phyloP scores from a whole-genome alignment of 2,113 vertebrate genomes.

The Micronisus gabar region DNA sequence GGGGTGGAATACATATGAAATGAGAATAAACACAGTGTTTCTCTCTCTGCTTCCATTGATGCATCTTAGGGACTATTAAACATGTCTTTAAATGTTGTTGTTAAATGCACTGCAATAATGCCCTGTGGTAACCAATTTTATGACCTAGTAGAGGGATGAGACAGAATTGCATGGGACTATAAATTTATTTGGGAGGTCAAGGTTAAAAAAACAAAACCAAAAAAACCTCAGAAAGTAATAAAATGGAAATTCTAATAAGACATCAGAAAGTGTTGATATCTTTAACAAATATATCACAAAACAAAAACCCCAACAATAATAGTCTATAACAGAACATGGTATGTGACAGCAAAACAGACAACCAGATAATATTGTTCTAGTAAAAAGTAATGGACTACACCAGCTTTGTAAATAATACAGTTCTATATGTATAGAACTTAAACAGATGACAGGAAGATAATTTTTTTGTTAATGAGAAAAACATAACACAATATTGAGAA shows the following conservation, averaged over 20 bases:
- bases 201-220: neutral
- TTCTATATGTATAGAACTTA: neutral
- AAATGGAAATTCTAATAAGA: neutral
- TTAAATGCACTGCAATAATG: neutral
- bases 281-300: neutral
- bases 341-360: neutral
- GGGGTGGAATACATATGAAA: neutral
- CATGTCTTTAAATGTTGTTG: neutral
- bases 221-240: neutral
- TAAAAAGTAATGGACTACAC: neutral
- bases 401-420: neutral
- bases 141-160: neutral
- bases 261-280: neutral
- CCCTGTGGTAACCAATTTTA: neutral
- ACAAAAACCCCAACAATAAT: neutral
- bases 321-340: neutral
- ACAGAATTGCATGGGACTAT: neutral
- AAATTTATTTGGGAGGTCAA: neutral
- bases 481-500: neutral
- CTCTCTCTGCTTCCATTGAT: neutral
- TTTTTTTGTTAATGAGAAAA: neutral
- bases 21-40: neutral
- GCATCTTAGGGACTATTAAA: neutral
- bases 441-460: neutral
- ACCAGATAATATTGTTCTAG: neutral